Percentiles rank a stretch among this genome's conserved stretches.
These are phyloP conservation scores for Lomographa bimaculata DNA, from an alignment of 2,888 invertebrate genomes.

Conservation along the genomic window DNA sequence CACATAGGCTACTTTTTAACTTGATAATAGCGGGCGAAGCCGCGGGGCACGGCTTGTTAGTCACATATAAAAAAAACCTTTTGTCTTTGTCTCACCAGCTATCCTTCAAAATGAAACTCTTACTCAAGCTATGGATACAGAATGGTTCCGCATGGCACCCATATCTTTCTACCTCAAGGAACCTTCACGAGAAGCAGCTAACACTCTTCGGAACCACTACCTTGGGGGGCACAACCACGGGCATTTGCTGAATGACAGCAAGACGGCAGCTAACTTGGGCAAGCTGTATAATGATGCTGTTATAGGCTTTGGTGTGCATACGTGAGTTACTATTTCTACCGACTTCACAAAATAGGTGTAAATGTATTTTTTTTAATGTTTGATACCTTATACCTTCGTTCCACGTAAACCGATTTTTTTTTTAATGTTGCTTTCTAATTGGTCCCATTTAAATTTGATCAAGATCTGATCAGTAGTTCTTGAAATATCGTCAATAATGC, in stretches of 20 bases:
- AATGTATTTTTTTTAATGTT: too few relatives aligned
- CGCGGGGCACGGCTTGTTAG: too few relatives aligned
- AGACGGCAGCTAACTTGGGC: constrained; percentile 39
- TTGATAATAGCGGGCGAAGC: too few relatives aligned
- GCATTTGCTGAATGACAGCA: constrained; percentile 41
- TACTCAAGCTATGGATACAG: constrained; percentile 74
- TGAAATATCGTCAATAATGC: too few relatives aligned
- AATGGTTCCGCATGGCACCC: constrained; percentile 85
- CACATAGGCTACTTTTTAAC: too few relatives aligned
- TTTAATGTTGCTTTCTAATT: too few relatives aligned
- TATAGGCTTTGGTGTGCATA: constrained; percentile 71
- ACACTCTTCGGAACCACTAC: constrained; percentile 49
- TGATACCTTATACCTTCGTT: too few relatives aligned
- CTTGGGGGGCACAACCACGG: constrained; percentile 19
- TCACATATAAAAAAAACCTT: too few relatives aligned
- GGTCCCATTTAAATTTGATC: too few relatives aligned
- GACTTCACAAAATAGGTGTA: too few relatives aligned
- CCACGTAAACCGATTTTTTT: too few relatives aligned
- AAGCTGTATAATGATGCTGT: constrained; percentile 50
- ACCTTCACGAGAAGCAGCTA: constrained; percentile 74
- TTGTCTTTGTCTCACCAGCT: constrained; percentile 61
- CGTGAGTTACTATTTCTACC: constrained; percentile 34
- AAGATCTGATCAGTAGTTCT: too few relatives aligned
- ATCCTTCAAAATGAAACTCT: constrained; percentile 78
- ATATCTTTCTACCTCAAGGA: constrained; percentile 85